These are phyloP conservation scores for Agrochola macilenta DNA, from an alignment of 2,888 invertebrate species.

Conservation along the genomic window DNA sequence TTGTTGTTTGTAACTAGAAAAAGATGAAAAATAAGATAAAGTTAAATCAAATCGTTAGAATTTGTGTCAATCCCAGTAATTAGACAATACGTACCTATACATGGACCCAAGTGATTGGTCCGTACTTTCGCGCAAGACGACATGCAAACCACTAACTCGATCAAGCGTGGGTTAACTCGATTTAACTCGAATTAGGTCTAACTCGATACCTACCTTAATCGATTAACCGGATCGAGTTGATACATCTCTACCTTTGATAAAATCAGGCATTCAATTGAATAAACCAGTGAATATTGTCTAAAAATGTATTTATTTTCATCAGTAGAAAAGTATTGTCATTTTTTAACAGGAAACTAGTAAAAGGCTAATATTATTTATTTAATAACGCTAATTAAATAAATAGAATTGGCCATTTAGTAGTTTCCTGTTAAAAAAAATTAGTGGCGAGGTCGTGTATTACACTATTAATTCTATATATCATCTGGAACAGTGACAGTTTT, in stretches of 20 bases:
- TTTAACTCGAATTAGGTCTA: slow-evolving; percentile 30
- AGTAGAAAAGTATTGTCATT: background rate
- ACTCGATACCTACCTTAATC: slow-evolving; percentile 24
- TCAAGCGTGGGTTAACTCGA: slow-evolving; percentile 29
- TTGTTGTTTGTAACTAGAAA: background rate
- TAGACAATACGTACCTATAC: background rate
- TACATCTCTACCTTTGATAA: slow-evolving; percentile 22
- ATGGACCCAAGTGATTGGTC: background rate
- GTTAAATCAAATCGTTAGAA: background rate
- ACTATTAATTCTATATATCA: background rate
- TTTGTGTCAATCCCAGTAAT: background rate
- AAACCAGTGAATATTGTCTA: background rate
- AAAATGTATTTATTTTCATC: slow-evolving; percentile 4
- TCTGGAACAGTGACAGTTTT: background rate
- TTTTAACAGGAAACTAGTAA: too few relatives aligned
- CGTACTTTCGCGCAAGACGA: slow-evolving; percentile 10
- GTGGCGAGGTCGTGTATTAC: background rate
- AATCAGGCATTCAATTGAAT: slow-evolving; percentile 9
- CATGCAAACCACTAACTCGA: slow-evolving; percentile 32
- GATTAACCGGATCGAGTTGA: slow-evolving; percentile 16
- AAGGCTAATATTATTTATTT: too few relatives aligned
- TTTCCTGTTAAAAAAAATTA: slow-evolving; percentile 9
- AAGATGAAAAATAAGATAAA: background rate
- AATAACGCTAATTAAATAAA: slow-evolving; percentile 1
- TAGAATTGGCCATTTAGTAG: background rate